Evolutionary conservation across 2,113 vertebrate species (phyloP).

Genomic region (Onychorhynchus coronatus): DNA sequence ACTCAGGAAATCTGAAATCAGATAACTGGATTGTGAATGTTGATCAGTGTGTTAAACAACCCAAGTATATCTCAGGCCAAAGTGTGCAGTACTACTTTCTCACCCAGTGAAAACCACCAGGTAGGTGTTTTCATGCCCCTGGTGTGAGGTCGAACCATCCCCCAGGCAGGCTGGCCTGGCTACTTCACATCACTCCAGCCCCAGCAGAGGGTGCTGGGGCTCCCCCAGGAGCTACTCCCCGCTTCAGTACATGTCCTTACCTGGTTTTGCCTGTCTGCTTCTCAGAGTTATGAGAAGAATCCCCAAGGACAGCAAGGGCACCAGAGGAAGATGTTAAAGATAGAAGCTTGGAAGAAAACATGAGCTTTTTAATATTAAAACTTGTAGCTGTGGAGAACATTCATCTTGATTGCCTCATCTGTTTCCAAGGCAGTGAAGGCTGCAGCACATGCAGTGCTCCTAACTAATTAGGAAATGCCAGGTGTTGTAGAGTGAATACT

Average conservation of each 20-base stretch:
- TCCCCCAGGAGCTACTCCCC: not conserved
- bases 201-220: not conserved
- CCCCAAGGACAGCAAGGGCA: not conserved
- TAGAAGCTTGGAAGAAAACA: not conserved
- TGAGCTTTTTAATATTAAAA: not conserved
- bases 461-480: not conserved
- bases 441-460: not conserved
- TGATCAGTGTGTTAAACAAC: not conserved
- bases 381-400: not conserved
- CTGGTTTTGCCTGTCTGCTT: not conserved
- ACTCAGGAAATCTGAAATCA: not conserved
- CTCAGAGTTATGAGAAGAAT: accelerated
- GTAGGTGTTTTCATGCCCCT: not conserved
- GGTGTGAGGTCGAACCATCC: not conserved
- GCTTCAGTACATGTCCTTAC: not conserved
- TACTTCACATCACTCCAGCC: not conserved
- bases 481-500: not conserved
- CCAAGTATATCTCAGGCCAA: not conserved
- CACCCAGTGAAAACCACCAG: accelerated
- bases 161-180: accelerated
- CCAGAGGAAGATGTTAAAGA: not conserved
- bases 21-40: not conserved
- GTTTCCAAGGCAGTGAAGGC: not conserved
- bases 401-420: not conserved
- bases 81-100: not conserved